Base-by-base conservation (phyloP, 2,888 invertebrate species). In the Aphidoletes aphidimyza region DNA sequence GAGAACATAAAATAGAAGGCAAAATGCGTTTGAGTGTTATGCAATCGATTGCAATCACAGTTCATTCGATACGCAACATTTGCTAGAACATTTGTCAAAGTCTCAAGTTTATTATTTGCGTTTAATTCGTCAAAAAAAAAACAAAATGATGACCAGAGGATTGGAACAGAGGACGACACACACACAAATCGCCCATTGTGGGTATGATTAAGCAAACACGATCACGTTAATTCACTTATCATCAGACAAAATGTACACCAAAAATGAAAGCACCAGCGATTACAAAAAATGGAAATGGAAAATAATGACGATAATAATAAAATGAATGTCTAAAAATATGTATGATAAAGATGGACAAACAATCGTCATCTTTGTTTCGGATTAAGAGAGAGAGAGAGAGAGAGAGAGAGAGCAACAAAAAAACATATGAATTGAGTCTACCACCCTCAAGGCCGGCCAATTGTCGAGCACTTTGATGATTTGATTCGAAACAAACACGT, bases 251-350 rank as follows among this genome's bases (percentile, higher is more conserved):
- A 54, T 54, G 54, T 22, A 54, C 54, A 22, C n/a, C n/a, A n/a
- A n/a, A 14, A 54, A 54, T 47, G 22, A 54, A 54, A 22, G 3
- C n/a, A n/a, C n/a, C n/a, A 3, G 22, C 22, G 54, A 54, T 54
- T 54, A 54, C 22, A 22, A 54, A 54, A 54, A 54, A 54, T 54
- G 54, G n/a, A 54, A 14, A 39, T 39, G 39, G 11, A 39, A 39
- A 54, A 54, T 22, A 54, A 54, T 22, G 22, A 54, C 22, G 22
- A 22, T 22, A 54, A 54, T 54, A 54, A 54, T 22, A 54, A 54
- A n/a, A 11, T 54, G 22, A 54, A 54, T 54, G 54, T 54, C 22
- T 54, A 54, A 54, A 54, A 54, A 54, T 54, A 54, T 22, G 54
- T 1, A 54, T 54, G 54, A 54, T 54, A 22, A 47, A 17, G 17